These are phyloP conservation scores for Oopsacas minuta DNA, from an alignment of 37 sponge, comb jelly and placozoan genomes.

Conservation along the genomic window DNA sequence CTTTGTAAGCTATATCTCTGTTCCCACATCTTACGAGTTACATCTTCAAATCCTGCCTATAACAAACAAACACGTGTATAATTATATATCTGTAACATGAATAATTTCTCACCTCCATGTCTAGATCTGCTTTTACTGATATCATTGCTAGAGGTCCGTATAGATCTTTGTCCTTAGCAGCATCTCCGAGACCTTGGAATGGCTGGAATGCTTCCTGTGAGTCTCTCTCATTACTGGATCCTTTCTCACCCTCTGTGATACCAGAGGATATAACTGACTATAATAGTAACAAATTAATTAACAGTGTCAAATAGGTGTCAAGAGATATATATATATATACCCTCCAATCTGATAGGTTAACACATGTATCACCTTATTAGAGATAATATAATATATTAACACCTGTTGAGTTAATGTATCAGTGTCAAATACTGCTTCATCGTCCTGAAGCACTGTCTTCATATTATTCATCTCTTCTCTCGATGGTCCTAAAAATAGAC, in stretches of 20 bases:
- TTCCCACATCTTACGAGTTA: conserved; percentile 44
- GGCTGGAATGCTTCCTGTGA: conserved; percentile 13
- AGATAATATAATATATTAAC: too few species aligned
- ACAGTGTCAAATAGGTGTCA: too few species aligned
- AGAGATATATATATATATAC: too few species aligned
- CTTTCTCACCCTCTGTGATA: not conserved
- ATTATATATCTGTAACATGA: not conserved
- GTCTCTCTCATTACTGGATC: too few species aligned
- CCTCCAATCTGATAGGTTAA: too few species aligned
- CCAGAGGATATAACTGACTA: not conserved
- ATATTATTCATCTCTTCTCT: not conserved
- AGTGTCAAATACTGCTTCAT: not conserved
- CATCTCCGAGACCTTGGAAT: conserved; percentile 17
- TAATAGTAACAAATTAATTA: too few species aligned
- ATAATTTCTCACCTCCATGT: not conserved
- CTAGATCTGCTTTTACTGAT: not conserved
- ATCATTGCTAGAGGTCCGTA: not conserved
- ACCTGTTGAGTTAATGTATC: not conserved
- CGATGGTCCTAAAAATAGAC: not conserved
- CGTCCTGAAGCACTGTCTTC: not conserved
- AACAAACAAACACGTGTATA: not conserved
- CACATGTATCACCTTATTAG: too few species aligned
- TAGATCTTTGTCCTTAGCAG: conserved; percentile 8
- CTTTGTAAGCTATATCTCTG: conserved; percentile 59
- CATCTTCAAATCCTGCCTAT: conserved; percentile 18